Percentiles rank a stretch among this genome's conserved stretches.
These are phyloP conservation scores for Drosophila tanythrix DNA, from an alignment of 2,888 invertebrate species.

Conservation along the genomic window DNA sequence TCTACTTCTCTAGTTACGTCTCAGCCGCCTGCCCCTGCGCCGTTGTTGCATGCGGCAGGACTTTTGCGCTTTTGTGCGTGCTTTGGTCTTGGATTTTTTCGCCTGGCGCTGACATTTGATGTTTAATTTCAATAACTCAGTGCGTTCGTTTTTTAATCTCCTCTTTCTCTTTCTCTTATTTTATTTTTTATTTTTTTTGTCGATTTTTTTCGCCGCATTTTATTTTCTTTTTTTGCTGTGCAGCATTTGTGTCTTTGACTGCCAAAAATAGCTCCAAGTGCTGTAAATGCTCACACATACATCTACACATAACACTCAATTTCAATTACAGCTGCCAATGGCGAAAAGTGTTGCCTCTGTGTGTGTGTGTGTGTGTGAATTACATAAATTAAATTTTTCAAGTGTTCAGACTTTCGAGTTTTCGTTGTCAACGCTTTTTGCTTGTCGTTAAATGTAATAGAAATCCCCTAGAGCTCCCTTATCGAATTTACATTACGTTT, in stretches of 20 bases:
- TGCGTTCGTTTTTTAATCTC: constrained; percentile 63
- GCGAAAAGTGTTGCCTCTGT: constrained; percentile 62
- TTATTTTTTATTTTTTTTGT: constrained; percentile 8
- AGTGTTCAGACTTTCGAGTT: constrained; percentile 35
- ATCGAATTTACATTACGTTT: constrained; percentile 29
- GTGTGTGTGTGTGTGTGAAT: constrained; percentile 44
- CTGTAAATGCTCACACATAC: constrained; percentile 28
- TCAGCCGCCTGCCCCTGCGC: not conserved
- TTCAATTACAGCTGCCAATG: constrained; percentile 77
- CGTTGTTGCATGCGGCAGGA: constrained; percentile 67
- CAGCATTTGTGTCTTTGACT: constrained; percentile 68
- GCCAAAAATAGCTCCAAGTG: constrained; percentile 68
- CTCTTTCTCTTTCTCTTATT: not conserved
- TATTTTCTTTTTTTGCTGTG: not conserved
- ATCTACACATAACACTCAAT: constrained; percentile 29
- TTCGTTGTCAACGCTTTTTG: constrained; percentile 37
- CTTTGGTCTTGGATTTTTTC: constrained; percentile 43
- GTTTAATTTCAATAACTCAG: constrained; percentile 82
- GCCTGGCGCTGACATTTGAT: constrained; percentile 78
- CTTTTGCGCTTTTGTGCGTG: constrained; percentile 76
- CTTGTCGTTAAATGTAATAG: constrained; percentile 12
- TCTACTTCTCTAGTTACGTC: not conserved
- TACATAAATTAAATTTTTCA: constrained; percentile 61
- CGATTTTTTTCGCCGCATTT: not conserved
- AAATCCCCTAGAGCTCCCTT: constrained; percentile 5